A percentile compares a stretch with the other conserved stretches of the same genome.
These are phyloP conservation scores for Phataginus tricuspis DNA, from an alignment of 2,797 vertebrate species.

Conservation along the genomic window DNA sequence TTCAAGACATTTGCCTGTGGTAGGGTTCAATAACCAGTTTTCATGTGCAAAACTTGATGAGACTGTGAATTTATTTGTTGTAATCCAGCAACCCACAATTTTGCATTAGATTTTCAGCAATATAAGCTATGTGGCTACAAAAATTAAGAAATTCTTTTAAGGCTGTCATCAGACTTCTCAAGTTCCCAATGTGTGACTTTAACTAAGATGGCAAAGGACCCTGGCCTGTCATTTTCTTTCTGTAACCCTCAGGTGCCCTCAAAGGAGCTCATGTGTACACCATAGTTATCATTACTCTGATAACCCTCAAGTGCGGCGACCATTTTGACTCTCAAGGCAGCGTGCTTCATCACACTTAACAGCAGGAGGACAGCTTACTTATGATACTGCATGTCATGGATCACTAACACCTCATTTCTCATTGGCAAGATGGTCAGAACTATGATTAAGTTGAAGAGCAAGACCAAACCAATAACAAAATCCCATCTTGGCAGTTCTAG, in stretches of 20 bases:
- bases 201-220: neutral
- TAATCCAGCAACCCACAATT: neutral
- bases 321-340: neutral
- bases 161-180: neutral
- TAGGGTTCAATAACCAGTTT: neutral
- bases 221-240: neutral
- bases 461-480: neutral
- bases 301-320: neutral
- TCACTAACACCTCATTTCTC: neutral
- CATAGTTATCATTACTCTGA: neutral
- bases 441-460: neutral
- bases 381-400: no score
- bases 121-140: neutral
- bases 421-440: neutral
- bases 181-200: neutral
- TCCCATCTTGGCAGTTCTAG: neutral
- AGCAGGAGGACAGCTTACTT: no score
- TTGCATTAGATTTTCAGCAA: neutral
- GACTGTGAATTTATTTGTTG: neutral
- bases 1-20: neutral
- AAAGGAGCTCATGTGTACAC: neutral
- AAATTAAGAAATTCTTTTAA: neutral
- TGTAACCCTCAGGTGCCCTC: neutral
- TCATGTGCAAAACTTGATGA: neutral
- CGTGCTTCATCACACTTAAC: neutral